Evolutionary conservation across 2,888 invertebrate genomes (phyloP).

Genomic region (Epistrophella euchroma): DNA sequence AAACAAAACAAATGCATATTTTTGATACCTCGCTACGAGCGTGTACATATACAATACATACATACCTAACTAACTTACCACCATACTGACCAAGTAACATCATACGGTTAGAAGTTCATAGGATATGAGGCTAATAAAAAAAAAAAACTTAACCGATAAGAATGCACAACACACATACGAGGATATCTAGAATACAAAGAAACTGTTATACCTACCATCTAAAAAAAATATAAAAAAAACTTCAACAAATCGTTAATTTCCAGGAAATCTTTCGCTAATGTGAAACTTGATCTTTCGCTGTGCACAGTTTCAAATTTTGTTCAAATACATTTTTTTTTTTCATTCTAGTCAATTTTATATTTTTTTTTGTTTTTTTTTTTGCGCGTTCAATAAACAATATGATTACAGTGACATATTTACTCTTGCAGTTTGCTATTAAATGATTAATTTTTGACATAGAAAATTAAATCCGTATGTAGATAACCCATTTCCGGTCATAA

Average conservation of each 20-base stretch:
- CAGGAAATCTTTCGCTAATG: slow-evolving; percentile 74
- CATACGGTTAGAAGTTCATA: slow-evolving; percentile 43
- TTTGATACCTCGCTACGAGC: slow-evolving; percentile 1
- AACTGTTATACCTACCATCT: not conserved
- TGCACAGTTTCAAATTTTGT: slow-evolving; percentile 64
- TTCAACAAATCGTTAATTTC: slow-evolving; percentile 73
- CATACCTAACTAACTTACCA: not conserved
- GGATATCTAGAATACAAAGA: slow-evolving; percentile 10
- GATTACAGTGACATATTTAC: not conserved
- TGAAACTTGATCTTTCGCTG: slow-evolving; percentile 71
- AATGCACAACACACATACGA: slow-evolving; percentile 39
- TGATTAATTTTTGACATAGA: not conserved
- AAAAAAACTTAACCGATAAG: slow-evolving; percentile 28
- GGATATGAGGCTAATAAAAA: slow-evolving; percentile 31
- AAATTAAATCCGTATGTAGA: not conserved
- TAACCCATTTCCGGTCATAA: slow-evolving; percentile 20
- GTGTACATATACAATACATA: slow-evolving; percentile 6
- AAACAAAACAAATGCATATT: slow-evolving; percentile 37
- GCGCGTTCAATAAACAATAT: not conserved
- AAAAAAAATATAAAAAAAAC: slow-evolving; percentile 35
- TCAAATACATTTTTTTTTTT: slow-evolving; percentile 18
- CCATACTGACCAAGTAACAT: slow-evolving; percentile 9
- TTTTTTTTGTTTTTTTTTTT: not conserved
- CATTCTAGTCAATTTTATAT: slow-evolving; percentile 19
- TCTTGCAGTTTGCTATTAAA: not conserved